Evolutionary conservation across 2,797 vertebrate genomes (phyloP).

Genomic region (Mareca strepera): DNA sequence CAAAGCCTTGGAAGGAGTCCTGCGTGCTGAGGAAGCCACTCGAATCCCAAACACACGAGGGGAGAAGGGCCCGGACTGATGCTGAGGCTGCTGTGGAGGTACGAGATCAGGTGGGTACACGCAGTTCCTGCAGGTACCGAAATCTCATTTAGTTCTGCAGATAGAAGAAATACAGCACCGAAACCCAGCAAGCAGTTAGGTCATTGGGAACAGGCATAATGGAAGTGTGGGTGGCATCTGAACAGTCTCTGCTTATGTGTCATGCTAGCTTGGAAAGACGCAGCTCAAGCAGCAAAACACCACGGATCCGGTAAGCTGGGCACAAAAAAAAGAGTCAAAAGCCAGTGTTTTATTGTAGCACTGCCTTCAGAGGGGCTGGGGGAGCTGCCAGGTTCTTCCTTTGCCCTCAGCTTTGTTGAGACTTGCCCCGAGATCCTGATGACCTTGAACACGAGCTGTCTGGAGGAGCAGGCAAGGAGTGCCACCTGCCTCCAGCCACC

Average conservation of each 20-base stretch:
- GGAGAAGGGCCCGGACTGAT: neutral
- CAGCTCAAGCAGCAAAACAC: neutral
- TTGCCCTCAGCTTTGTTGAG: neutral
- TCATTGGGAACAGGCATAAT: slow-evolving; percentile 13
- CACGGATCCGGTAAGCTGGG: neutral
- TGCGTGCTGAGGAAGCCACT: neutral
- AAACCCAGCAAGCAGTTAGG: slow-evolving; percentile 2
- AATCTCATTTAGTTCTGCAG: neutral
- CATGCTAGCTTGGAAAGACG: neutral
- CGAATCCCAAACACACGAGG: neutral
- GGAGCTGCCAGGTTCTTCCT: neutral
- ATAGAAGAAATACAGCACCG: neutral
- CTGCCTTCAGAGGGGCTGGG: neutral
- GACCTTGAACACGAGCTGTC: neutral
- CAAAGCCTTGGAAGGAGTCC: neutral
- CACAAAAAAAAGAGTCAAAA: neutral
- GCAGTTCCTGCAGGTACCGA: neutral
- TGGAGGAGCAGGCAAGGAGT: neutral
- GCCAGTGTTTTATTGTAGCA: neutral
- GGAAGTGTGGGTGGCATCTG: slow-evolving; percentile 32
- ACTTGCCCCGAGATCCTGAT: neutral
- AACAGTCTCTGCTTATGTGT: neutral
- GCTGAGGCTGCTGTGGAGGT: neutral
- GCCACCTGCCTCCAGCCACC: neutral
- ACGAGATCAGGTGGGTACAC: neutral